phyloP scores from a whole-genome alignment of 1,140 invertebrate genomes.

The Wiebesia pumilae region DNA sequence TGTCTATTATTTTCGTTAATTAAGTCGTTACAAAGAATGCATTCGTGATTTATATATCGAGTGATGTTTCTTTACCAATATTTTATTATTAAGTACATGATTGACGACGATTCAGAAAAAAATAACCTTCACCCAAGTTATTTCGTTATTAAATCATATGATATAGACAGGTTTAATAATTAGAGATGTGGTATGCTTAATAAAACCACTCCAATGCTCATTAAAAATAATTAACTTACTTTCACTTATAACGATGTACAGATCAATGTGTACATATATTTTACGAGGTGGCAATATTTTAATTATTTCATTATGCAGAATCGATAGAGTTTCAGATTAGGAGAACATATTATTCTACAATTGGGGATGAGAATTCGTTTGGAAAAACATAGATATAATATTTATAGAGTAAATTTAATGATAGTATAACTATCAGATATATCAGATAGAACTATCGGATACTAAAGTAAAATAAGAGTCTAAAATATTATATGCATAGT shows the following conservation, averaged over 20 bases:
- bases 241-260: background rate
- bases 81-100: background rate
- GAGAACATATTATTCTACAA: too few species aligned
- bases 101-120: background rate
- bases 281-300: too few species aligned
- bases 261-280: background rate
- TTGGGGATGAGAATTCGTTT: too few species aligned
- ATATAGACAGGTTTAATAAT: background rate
- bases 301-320: too few species aligned
- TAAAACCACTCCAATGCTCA: background rate
- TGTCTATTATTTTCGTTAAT: slow-evolving; percentile 33
- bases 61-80: slow-evolving; percentile 7
- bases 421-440: too few species aligned
- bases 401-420: too few species aligned
- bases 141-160: background rate
- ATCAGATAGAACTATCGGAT: too few species aligned
- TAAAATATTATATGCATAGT: too few species aligned
- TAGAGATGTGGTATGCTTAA: background rate
- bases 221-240: background rate
- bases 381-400: too few species aligned
- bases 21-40: slow-evolving; percentile 24
- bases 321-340: too few species aligned
- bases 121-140: background rate
- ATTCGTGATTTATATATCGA: background rate
- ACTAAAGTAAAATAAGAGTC: too few species aligned